Evolutionary conservation across 2,888 invertebrate genomes (phyloP).

Genomic region (Eudasyphora cyanicolor): DNA sequence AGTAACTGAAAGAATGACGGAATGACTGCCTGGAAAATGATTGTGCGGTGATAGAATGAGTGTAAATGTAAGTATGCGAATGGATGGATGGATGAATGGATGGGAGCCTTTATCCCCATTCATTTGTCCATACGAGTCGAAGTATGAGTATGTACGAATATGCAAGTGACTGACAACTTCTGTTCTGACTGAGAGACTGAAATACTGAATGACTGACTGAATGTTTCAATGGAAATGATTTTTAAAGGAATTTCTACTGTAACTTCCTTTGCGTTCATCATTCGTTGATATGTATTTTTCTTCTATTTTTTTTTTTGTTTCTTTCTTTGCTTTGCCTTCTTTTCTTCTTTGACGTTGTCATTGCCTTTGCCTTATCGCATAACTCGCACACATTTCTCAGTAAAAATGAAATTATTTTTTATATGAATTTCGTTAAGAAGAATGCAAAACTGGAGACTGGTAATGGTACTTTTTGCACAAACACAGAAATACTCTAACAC

Average conservation of each 20-base stretch:
- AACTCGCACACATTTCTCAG: constrained; percentile 49
- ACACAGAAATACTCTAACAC: background rate
- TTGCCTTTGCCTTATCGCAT: constrained; percentile 54
- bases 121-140: no score
- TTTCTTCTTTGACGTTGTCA: background rate
- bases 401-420: constrained; percentile 26
- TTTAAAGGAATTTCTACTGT: constrained; percentile 44
- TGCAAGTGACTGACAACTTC: no score
- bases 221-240: constrained; percentile 41
- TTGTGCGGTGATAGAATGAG: constrained; percentile 5
- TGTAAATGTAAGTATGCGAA: no score
- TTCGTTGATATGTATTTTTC: background rate
- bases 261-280: background rate
- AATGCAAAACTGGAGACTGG: constrained; percentile 23
- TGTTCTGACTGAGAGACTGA: constrained; percentile 38
- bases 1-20: constrained; percentile 21
- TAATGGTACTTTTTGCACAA: background rate
- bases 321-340: background rate
- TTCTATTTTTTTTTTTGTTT: background rate
- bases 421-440: constrained; percentile 43
- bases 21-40: constrained; percentile 1
- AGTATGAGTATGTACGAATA: background rate
- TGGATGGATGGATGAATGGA: no score
- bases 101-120: background rate
- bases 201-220: constrained; percentile 40